phyloP scores from a whole-genome alignment of 1,140 invertebrate genomes.

The Leptinotarsa undecemlineata region DNA sequence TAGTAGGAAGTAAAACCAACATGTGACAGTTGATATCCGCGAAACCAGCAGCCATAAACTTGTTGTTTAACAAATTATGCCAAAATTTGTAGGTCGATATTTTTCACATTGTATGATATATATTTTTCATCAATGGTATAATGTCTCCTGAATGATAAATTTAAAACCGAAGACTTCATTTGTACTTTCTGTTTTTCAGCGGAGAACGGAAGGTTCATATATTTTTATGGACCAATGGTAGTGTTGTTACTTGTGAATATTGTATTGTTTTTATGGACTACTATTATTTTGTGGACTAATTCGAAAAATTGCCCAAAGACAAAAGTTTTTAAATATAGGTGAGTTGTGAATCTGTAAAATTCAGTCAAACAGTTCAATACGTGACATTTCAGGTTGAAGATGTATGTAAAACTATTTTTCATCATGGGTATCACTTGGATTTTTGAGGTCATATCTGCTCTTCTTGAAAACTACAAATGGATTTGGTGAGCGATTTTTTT shows the following conservation, averaged over 20 bases:
- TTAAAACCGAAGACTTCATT: too few species aligned
- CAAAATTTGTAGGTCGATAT: neutral
- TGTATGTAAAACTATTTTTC: slow-evolving; percentile 71
- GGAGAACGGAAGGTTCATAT: slow-evolving; percentile 61
- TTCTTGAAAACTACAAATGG: slow-evolving; percentile 4
- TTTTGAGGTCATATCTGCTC: slow-evolving; percentile 60
- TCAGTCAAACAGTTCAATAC: neutral
- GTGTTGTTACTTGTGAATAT: slow-evolving; percentile 62
- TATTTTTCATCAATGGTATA: neutral
- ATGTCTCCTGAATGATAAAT: too few species aligned
- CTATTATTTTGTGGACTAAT: slow-evolving; percentile 60
- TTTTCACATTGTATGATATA: neutral
- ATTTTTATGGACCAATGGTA: slow-evolving; percentile 68
- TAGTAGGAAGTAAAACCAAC: too few species aligned
- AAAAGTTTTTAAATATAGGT: slow-evolving; percentile 63
- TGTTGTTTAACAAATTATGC: neutral
- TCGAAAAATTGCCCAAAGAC: slow-evolving; percentile 56
- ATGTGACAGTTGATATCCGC: neutral
- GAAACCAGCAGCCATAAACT: neutral
- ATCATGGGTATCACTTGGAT: slow-evolving; percentile 77
- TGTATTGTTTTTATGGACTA: slow-evolving; percentile 62
- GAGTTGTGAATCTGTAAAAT: slow-evolving; percentile 33
- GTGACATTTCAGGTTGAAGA: slow-evolving; percentile 56
- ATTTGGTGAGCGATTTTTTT: neutral
- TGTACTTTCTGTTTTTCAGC: slow-evolving; percentile 54